Base-by-base conservation (phyloP, 2,888 invertebrate genomes). In the Megamerina dolium region DNA sequence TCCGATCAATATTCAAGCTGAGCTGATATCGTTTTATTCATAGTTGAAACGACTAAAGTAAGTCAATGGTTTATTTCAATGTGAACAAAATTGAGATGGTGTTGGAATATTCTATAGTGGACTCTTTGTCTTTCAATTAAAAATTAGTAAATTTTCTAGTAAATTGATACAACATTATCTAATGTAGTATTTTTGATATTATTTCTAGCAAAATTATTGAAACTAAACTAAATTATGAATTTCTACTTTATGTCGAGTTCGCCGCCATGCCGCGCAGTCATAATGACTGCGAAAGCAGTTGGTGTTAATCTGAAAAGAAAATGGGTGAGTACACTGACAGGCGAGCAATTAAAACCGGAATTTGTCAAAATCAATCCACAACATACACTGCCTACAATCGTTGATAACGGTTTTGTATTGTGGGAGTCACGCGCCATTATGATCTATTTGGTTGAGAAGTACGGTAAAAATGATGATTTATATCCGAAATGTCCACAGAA, bases 371-470 rank as follows among this genome's bases (percentile, higher is more conserved):
- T 88, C 32, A 88, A 87, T 66, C 87, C 87, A 1, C 87, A 89
- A 70, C 90, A 89, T 66, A 82, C 82, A 29, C 78, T 92, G 45
- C 91, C 92, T 6, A 87, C 88, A 0, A 68, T 92, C 41, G 82
- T 84, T 49, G 92, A 92, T 71, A 82, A 86, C 59, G 90, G 86
- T 1, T 83, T 89, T 61, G 71, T 78, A 6, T 68, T 92, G 46
- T 85, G 84, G 79, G 92, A 92, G 73, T 89, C 89, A 37, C 83
- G 88, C 29, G 84, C 87, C 43, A 89, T 91, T 64, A 77, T 85
- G 65, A 74, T 77, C 0, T 91, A 91, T 68, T 74, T 91, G 60
- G 83, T 76, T 12, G 82, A 82, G 68, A 82, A 85, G 61, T 90
- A 90, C 61, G 87, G 81, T 33, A 85, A 85, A 64, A n/a, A 42